Evolutionary conservation across 2,888 invertebrate genomes (phyloP).

Genomic region (Nephrotoma guestfalica): DNA sequence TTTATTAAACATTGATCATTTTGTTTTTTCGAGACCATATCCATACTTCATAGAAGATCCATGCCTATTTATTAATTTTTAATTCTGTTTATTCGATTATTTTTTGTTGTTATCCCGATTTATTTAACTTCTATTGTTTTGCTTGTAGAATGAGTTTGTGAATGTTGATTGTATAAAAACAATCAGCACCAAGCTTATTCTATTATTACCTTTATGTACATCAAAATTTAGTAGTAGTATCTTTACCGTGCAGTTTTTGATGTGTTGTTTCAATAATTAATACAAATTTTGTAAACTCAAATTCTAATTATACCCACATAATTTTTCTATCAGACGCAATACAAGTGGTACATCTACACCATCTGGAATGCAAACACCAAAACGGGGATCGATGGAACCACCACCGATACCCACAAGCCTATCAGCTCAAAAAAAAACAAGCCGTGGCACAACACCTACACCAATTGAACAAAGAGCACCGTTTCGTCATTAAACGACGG

Average conservation of each 20-base stretch:
- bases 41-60: background rate
- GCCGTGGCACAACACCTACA: conserved; percentile 31
- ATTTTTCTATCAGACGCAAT: conserved; percentile 22
- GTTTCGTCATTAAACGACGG: conserved; percentile 48
- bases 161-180: background rate
- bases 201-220: background rate
- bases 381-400: conserved; percentile 30
- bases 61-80: background rate
- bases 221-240: background rate
- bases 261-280: background rate
- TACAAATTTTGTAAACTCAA: background rate
- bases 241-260: background rate
- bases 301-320: background rate
- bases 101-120: background rate
- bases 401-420: conserved; percentile 20
- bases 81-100: background rate
- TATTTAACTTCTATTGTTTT: background rate
- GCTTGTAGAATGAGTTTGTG: background rate
- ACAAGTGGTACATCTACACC: conserved; percentile 32
- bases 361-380: conserved; percentile 32
- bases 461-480: conserved; percentile 45
- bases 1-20: background rate
- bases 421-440: conserved; percentile 22
- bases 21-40: background rate
- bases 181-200: background rate